These are phyloP conservation scores for Radopholus similis DNA, from an alignment of 1,140 invertebrate species.

Conservation along the genomic window DNA sequence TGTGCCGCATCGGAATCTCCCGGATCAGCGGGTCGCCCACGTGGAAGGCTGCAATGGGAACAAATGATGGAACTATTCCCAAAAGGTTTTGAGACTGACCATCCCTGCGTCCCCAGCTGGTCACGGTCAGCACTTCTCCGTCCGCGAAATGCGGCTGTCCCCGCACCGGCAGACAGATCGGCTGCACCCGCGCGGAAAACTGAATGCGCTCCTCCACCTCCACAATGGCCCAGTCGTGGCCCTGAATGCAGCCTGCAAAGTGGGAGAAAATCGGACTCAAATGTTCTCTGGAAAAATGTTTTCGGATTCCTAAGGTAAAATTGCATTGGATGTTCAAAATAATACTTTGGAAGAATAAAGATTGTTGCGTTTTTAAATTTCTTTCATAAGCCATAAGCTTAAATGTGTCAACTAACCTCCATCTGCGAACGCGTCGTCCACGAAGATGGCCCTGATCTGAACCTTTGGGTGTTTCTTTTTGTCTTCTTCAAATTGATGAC, in stretches of 20 bases:
- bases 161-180: constrained; percentile 25
- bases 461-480: too few relatives aligned
- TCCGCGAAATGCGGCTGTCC: background rate
- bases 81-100: constrained; percentile 16
- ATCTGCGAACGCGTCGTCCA: constrained; percentile 29
- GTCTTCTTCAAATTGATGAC: background rate
- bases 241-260: constrained; percentile 6
- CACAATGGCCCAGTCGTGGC: constrained; percentile 24
- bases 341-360: too few relatives aligned
- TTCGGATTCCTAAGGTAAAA: too few relatives aligned
- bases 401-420: constrained; percentile 20
- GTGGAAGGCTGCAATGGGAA: constrained; percentile 27
- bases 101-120: constrained; percentile 25
- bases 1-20: constrained; percentile 40
- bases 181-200: constrained; percentile 16
- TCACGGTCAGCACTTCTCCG: constrained; percentile 17
- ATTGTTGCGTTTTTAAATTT: too few relatives aligned
- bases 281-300: too few relatives aligned
- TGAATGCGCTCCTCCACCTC: constrained; percentile 6
- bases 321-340: background rate
- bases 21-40: constrained; percentile 34
- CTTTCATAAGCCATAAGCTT: too few relatives aligned
- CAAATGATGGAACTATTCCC: background rate
- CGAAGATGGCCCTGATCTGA: constrained; percentile 23
- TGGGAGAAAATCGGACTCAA: background rate